phyloP scores from a whole-genome alignment of 2,888 invertebrate genomes.

The Rhamphomyia laevipes region DNA sequence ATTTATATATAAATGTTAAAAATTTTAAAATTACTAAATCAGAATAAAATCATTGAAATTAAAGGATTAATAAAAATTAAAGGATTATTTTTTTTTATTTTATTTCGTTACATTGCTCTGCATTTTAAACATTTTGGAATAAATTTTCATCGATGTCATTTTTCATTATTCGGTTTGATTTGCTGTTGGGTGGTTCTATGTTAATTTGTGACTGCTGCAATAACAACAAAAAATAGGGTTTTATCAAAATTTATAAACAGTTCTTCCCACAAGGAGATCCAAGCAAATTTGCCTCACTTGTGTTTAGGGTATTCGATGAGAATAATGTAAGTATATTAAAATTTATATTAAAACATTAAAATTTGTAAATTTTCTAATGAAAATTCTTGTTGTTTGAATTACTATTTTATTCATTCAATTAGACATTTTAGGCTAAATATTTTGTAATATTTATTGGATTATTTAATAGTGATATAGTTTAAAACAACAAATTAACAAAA shows the following conservation, averaged over 20 bases:
- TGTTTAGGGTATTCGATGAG: conserved; percentile 97
- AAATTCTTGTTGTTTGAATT: no score
- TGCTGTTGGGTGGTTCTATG: conserved; percentile 20
- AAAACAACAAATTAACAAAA: no score
- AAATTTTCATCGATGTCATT: conserved; percentile 1
- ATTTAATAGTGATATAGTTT: no score
- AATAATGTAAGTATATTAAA: conserved; percentile 71
- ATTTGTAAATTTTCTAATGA: no score
- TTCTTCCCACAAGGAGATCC: conserved; percentile 99
- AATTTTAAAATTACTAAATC: background rate
- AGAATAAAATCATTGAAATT: background rate
- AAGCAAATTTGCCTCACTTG: conserved; percentile 93
- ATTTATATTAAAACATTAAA: no score
- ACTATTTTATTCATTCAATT: no score
- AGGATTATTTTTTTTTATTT: conserved; percentile 10
- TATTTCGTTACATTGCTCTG: conserved; percentile 5
- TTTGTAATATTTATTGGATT: no score
- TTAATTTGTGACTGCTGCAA: no score
- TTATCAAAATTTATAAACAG: conserved; percentile 98
- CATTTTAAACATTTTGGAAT: no score
- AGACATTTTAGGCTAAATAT: no score
- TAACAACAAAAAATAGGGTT: conserved; percentile 53
- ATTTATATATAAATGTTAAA: background rate
- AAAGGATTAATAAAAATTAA: background rate
- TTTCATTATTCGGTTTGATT: conserved; percentile 1